These are phyloP conservation scores for Copidosoma aretas DNA, from an alignment of 2,888 invertebrate species.

Conservation along the genomic window DNA sequence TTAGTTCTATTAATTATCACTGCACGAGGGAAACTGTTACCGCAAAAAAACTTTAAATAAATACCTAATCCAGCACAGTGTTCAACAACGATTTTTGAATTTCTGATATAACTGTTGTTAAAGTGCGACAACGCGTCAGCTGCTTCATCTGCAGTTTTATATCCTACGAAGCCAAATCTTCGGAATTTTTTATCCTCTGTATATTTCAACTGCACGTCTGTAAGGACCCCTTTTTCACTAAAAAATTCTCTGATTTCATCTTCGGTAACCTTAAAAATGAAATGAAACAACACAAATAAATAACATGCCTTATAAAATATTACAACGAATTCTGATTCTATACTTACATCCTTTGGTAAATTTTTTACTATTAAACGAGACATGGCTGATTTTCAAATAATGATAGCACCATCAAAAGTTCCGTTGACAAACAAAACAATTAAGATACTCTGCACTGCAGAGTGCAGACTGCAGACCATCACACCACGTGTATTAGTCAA, in stretches of 20 bases:
- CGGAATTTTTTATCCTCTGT: conserved; percentile 91
- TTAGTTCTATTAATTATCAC: not conserved
- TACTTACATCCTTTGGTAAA: conserved; percentile 82
- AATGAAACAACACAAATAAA: conserved; percentile 9
- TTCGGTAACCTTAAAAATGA: conserved; percentile 73
- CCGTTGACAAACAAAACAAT: conserved; percentile 12
- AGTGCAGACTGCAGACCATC: not conserved
- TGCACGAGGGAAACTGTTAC: not conserved
- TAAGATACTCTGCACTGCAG: conserved; percentile 2
- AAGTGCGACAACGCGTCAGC: conserved; percentile 78
- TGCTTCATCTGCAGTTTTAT: conserved; percentile 81
- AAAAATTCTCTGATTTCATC: conserved; percentile 79
- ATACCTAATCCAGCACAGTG: conserved; percentile 73
- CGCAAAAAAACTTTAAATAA: not conserved
- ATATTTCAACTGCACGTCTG: conserved; percentile 93
- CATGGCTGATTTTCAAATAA: conserved; percentile 62
- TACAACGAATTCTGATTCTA: not conserved
- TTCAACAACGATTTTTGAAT: conserved; percentile 81
- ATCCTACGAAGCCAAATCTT: conserved; percentile 93
- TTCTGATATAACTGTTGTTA: conserved; percentile 84
- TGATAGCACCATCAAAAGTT: not conserved
- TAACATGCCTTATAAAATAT: not conserved
- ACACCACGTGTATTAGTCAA: conserved; percentile 16
- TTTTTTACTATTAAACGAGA: conserved; percentile 91
- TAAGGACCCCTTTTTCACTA: conserved; percentile 70